Evolutionary conservation across 2,888 invertebrate species (phyloP).

Genomic region (Pachycephus smyrnensis): DNA sequence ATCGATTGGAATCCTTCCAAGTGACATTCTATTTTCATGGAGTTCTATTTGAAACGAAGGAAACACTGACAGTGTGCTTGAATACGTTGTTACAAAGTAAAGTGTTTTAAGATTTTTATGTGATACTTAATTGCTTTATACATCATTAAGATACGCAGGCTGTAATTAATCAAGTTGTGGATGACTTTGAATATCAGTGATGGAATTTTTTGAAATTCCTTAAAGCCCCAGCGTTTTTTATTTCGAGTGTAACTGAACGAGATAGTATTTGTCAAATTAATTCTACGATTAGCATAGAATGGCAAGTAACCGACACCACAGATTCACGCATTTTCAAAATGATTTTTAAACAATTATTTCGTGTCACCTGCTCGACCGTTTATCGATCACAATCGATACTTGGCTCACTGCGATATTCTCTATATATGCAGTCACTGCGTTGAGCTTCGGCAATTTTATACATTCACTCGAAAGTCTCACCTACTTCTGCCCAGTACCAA

Average conservation of each 20-base stretch:
- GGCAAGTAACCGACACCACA: neutral
- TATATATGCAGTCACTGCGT: neutral
- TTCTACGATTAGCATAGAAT: neutral
- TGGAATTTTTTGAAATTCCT: neutral
- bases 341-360: neutral
- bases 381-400: neutral
- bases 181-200: neutral
- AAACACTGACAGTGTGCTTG: neutral
- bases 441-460: neutral
- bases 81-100: conserved; percentile 2
- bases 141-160: neutral
- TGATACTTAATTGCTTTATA: neutral
- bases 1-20: neutral
- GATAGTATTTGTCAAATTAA: neutral
- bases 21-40: neutral
- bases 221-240: neutral
- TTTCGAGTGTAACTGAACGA: neutral
- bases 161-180: neutral
- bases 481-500: conserved; percentile 62
- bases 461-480: conserved; percentile 40
- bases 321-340: neutral
- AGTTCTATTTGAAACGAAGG: neutral
- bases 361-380: neutral
- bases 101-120: conserved; percentile 3
- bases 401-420: neutral